Base-by-base conservation (phyloP, 2,888 invertebrate species). In the Neria commutata region DNA sequence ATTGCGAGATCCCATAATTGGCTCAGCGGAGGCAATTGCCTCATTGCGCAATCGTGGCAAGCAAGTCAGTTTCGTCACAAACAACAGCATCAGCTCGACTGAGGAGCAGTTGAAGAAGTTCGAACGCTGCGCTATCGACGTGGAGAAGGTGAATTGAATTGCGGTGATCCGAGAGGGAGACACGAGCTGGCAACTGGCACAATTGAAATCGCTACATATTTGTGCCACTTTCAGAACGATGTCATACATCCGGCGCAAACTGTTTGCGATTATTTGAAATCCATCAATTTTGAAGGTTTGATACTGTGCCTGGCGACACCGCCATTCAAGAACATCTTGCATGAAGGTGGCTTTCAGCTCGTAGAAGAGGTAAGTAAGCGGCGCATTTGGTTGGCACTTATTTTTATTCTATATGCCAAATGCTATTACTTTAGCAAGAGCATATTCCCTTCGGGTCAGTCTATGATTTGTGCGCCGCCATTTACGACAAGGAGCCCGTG, bases 201-300 rank as follows among this genome's bases (percentile, higher is more conserved):
- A n/a, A n/a, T 24, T 29, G 3, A 51, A 48, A 52, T 52, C 40
- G 34, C 19, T 16, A 50, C 25, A 42, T 11, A 10, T 33, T 45
- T 54, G 29, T 42, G 3, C 21, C 17, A 26, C 16, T 25, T n/a
- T 25, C 48, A 73, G 72, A 48, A 69, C 11, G 74, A 79, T 55
- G 66, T 80, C 23, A 64, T 84, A 14, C 82, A 80, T 67, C 84
- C 85, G 2, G 79, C 81, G 0, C 72, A 80, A 55, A 81, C 83
- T 1, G 79, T 84, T n/a, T 77, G 81, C n/a, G 80, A 83, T 69
- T 81, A 85, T 62, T 73, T 86, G 17, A 83, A 83, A 58, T 76
- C 75, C 14, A 74, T 80, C 4, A 69, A 82, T 1, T 85, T 86
- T 58, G 58, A 81, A 1, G 85, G 81, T 2, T 73, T 84, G 17